These are phyloP conservation scores for Phortica magna DNA, from an alignment of 2,888 invertebrate species.

Conservation along the genomic window DNA sequence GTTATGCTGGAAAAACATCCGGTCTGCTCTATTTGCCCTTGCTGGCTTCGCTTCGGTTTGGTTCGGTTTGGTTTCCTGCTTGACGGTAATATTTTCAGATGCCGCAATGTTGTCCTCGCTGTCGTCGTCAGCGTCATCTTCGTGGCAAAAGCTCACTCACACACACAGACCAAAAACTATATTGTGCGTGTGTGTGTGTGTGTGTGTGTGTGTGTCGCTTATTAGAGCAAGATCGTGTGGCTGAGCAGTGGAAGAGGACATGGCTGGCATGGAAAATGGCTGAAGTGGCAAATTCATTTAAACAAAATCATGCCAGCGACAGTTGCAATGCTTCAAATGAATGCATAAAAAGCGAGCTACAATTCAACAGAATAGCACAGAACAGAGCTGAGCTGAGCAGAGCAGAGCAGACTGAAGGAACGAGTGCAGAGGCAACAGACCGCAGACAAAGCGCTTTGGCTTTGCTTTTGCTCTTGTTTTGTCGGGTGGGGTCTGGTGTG, in stretches of 20 bases:
- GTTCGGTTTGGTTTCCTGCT: constrained; percentile 1
- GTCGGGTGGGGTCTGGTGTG: background rate
- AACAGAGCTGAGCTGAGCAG: background rate
- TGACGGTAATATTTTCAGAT: background rate
- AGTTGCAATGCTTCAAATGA: constrained; percentile 18
- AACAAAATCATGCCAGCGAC: constrained; percentile 28
- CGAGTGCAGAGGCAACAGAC: background rate
- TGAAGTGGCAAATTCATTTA: constrained; percentile 39
- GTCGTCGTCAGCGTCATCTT: background rate
- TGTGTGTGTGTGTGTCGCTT: background rate
- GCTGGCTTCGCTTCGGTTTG: background rate
- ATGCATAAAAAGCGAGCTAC: no score
- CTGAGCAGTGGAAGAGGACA: background rate
- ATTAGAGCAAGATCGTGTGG: background rate
- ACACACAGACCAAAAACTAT: no score
- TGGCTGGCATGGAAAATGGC: constrained; percentile 15
- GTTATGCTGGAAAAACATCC: constrained; percentile 27
- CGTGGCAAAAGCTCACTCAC: background rate
- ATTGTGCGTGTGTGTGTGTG: background rate
- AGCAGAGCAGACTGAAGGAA: background rate
- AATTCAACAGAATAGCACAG: background rate
- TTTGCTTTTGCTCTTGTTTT: background rate
- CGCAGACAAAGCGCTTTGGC: constrained; percentile 34
- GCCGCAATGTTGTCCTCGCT: background rate
- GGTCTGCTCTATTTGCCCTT: background rate